Evolutionary conservation across 2,113 vertebrate species (phyloP).

Genomic region (Clarias batrachus): DNA sequence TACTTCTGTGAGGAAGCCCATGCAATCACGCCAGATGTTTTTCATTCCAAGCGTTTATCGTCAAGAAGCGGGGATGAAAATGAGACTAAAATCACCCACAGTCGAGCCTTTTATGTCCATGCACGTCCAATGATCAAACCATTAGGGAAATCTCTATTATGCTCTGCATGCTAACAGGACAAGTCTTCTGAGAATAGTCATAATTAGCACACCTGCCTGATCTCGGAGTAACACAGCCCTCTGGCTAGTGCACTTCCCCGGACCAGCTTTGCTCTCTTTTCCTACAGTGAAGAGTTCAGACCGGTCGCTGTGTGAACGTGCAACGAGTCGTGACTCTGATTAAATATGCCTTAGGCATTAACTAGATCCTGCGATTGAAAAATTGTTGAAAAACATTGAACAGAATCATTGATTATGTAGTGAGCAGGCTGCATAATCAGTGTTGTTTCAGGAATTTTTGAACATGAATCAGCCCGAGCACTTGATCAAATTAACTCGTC

Average conservation of each 20-base stretch:
- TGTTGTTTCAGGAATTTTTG: not conserved
- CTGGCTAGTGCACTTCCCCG: constrained; percentile 41
- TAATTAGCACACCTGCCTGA: constrained; percentile 64
- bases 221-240: constrained; percentile 44
- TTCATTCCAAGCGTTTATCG: constrained; percentile 68
- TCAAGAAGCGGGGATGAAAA: constrained; percentile 65
- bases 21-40: constrained; percentile 72
- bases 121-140: constrained; percentile 63
- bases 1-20: constrained; percentile 62
- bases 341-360: constrained; percentile 38
- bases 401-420: constrained; percentile 26
- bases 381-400: not conserved
- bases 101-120: constrained; percentile 59
- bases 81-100: constrained; percentile 58
- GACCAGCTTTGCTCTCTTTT: constrained; percentile 9
- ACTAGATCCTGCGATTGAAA: constrained; percentile 24
- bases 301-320: constrained; percentile 16
- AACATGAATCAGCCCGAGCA: not conserved
- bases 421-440: constrained; percentile 1
- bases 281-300: constrained; percentile 4
- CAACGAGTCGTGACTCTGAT: constrained; percentile 45
- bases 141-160: constrained; percentile 64
- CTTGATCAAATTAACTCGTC: constrained; percentile 2
- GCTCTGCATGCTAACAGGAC: constrained; percentile 46
- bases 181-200: constrained; percentile 52